Conservation (phyloP, 1,140 invertebrate genomes). For the Sycophaga agraensis region DNA sequence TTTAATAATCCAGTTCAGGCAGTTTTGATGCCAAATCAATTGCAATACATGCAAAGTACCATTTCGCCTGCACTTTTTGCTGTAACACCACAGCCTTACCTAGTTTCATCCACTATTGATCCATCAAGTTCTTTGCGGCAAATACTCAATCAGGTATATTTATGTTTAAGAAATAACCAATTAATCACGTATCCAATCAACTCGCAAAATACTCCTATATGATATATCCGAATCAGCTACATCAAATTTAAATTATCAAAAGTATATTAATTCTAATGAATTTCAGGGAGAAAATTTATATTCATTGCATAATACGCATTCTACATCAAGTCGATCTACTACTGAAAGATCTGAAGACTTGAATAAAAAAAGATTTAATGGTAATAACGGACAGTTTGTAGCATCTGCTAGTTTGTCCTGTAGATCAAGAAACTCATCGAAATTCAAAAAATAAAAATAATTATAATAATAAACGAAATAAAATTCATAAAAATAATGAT, state of each 20-base stretch:
- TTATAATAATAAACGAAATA: not conserved
- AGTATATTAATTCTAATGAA: constrained; percentile 36
- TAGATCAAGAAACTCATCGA: constrained; percentile 32
- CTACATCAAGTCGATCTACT: not conserved
- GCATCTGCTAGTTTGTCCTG: constrained; percentile 39
- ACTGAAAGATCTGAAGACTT: not conserved
- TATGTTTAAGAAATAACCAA: constrained; percentile 26
- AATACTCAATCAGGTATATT: constrained; percentile 32
- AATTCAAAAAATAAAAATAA: constrained; percentile 22
- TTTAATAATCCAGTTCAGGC: constrained; percentile 46
- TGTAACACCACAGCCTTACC: constrained; percentile 37
- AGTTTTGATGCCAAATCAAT: constrained; percentile 36
- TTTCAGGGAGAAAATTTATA: constrained; percentile 39
- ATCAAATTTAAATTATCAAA: not conserved
- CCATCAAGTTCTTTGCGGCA: constrained; percentile 36
- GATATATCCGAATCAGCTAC: constrained; percentile 26
- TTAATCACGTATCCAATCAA: constrained; percentile 35
- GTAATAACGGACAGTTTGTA: constrained; percentile 31
- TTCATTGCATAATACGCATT: not conserved
- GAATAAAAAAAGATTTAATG: constrained; percentile 4
- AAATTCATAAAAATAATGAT: constrained; percentile 15
- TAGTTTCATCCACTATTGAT: constrained; percentile 31
- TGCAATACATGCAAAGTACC: constrained; percentile 45
- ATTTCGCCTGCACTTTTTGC: constrained; percentile 43
- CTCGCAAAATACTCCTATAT: constrained; percentile 40